Base-by-base conservation (phyloP, 37 sponge, comb jelly and placozoan genomes). In the Chondrilla cf. caribensis region DNA sequence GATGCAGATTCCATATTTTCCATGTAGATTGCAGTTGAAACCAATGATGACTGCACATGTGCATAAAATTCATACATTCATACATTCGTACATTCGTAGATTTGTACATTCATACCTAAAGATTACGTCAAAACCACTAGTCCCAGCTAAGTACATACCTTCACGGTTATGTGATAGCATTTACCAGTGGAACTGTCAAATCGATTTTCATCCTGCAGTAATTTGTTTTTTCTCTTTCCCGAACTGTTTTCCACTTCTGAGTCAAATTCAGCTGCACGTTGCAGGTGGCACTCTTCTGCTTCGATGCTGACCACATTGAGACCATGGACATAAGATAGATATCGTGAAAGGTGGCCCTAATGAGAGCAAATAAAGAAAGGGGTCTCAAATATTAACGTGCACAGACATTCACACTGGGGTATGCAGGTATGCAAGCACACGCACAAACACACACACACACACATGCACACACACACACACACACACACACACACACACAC, bases 281-380 rank as follows among this genome's bases (percentile, higher is more conserved):
- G 58, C n/a, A 86, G 54, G 55, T 89, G 93, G 6, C 82, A 81
- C 7, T 82, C 81, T 21, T 78, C 85, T 58, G 87, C 90, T 42
- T 93, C 93, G 26, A 89, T 80, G 28, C 84, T 79, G 4, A 70
- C 81, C 78, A 93, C 87, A 84, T 86, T 77, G 26, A 93, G 87
- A 0, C 86, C 83, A 81, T 86, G 83, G 22, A 86, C 60, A 62
- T 67, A 89, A 2, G 90, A 84, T 54, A 93, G 81, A 42, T 87
- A 86, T 19, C 93, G 81, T 14, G 90, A 73, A 35, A 93, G 67
- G 65, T 93, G 93, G 32, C 93, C 93, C 89, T 92, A 73, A n/a
- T 26, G 24, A 19, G 76, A 42, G n/a, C 18, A 37, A 73, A 2
- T 18, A 37, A 18, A 36, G 41, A 5, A 29, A n/a, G n/a, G n/a